These are phyloP conservation scores for Xiphias gladius DNA, from an alignment of 2,113 vertebrate genomes.

Conservation along the genomic window DNA sequence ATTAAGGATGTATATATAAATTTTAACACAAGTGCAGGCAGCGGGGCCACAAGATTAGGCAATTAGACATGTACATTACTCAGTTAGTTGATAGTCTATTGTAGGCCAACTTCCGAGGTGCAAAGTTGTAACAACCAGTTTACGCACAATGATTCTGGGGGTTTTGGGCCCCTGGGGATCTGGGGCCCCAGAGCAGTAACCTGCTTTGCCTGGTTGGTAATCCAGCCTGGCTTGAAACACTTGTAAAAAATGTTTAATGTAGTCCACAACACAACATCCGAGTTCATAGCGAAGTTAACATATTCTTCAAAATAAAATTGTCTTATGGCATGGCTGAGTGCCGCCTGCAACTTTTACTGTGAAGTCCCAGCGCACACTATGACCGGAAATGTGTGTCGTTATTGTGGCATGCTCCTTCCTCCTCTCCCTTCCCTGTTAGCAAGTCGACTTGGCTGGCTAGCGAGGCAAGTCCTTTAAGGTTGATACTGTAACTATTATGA, in stretches of 20 bases:
- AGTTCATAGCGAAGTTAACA: rapidly evolving
- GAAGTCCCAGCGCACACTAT: background rate
- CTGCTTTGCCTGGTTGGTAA: background rate
- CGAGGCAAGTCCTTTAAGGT: conserved; percentile 27
- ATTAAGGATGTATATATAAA: background rate
- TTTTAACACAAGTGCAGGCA: too few species aligned
- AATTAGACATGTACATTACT: too few species aligned
- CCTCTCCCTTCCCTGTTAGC: conserved; percentile 50
- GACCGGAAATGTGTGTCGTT: conserved; percentile 45
- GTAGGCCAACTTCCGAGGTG: too few species aligned
- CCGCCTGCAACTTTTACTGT: conserved; percentile 33
- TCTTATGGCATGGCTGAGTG: too few species aligned
- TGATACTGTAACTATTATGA: conserved; percentile 56
- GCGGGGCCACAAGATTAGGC: too few species aligned
- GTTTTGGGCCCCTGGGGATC: background rate
- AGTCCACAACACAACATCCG: background rate
- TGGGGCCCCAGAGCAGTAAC: background rate
- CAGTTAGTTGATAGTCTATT: too few species aligned
- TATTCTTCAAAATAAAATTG: conserved; percentile 25
- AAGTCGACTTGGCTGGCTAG: conserved; percentile 24
- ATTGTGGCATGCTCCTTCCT: conserved; percentile 53
- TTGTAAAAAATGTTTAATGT: too few species aligned
- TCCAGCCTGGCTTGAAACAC: background rate
- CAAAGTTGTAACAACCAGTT: too few species aligned
- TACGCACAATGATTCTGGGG: background rate